Evolutionary conservation across 2,113 vertebrate species (phyloP).

Genomic region (Athene cunicularia): DNA sequence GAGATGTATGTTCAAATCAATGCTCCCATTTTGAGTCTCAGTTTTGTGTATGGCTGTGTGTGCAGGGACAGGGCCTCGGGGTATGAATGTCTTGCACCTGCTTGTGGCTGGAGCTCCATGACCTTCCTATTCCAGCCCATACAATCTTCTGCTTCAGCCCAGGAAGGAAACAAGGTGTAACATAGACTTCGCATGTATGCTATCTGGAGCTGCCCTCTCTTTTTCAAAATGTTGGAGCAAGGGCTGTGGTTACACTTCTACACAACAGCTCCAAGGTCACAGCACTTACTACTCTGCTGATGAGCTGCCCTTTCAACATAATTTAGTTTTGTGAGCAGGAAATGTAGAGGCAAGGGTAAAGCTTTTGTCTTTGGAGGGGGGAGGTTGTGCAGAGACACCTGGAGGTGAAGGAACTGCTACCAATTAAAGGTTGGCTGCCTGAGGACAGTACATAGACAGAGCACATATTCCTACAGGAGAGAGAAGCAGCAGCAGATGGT

Average conservation of each 20-base stretch:
- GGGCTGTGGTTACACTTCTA: background rate
- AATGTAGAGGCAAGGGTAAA: background rate
- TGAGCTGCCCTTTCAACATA: background rate
- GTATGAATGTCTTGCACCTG: background rate
- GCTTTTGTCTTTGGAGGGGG: background rate
- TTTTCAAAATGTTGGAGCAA: background rate
- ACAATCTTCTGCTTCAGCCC: background rate
- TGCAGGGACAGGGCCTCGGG: accelerated
- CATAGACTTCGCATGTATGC: accelerated
- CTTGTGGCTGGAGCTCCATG: background rate
- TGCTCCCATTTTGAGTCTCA: accelerated
- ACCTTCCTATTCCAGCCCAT: background rate
- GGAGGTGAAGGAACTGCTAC: background rate
- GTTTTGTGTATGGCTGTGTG: accelerated
- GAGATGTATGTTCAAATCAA: background rate
- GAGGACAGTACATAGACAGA: background rate
- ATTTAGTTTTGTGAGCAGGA: background rate
- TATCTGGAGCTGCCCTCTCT: background rate
- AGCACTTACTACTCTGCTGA: background rate
- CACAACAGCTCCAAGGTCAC: background rate
- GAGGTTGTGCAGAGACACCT: background rate
- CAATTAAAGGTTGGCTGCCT: background rate
- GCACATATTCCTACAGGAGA: background rate
- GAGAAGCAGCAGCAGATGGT: slow-evolving; percentile 14
- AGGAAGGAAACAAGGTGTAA: background rate